Conservation (phyloP, 2,888 invertebrate genomes). For the Ormyrus rosae region DNA sequence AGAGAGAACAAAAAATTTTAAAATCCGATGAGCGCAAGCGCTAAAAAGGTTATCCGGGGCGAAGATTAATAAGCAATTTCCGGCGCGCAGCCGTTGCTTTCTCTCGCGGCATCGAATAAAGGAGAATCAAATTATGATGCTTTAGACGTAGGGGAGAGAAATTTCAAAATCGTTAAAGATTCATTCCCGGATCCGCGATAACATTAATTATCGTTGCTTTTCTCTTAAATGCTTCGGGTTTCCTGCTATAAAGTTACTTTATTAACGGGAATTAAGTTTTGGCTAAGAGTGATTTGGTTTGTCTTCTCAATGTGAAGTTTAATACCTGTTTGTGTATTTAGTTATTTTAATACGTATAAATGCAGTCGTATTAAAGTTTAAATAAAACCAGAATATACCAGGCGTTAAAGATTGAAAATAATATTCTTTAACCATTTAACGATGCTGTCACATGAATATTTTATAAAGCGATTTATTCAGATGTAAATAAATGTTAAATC, state of each 20-base stretch:
- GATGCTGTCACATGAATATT: too few species aligned
- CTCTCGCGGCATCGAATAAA: conserved; percentile 18
- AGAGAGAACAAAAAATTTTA: not conserved
- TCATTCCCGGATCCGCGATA: not conserved
- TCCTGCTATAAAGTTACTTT: not conserved
- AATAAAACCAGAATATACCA: too few species aligned
- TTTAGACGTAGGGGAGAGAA: not conserved
- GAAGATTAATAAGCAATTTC: conserved; percentile 47
- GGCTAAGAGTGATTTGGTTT: too few species aligned
- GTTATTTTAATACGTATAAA: too few species aligned
- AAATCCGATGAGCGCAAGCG: not conserved
- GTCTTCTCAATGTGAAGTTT: too few species aligned
- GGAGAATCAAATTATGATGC: conserved; percentile 38
- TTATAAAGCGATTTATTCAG: too few species aligned
- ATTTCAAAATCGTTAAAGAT: not conserved
- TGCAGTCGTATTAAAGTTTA: too few species aligned
- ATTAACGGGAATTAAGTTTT: too few species aligned
- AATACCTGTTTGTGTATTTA: too few species aligned
- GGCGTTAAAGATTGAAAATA: too few species aligned
- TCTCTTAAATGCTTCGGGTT: not conserved
- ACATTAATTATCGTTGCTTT: conserved; percentile 3
- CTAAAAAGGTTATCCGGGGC: conserved; percentile 4
- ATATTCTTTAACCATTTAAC: too few species aligned
- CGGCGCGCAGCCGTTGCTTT: not conserved
- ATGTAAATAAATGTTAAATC: too few species aligned